A percentile compares a stretch with the other conserved stretches of the same genome.
phyloP scores from a whole-genome alignment of 2,113 vertebrate species.

The Tragelaphus scriptus region DNA sequence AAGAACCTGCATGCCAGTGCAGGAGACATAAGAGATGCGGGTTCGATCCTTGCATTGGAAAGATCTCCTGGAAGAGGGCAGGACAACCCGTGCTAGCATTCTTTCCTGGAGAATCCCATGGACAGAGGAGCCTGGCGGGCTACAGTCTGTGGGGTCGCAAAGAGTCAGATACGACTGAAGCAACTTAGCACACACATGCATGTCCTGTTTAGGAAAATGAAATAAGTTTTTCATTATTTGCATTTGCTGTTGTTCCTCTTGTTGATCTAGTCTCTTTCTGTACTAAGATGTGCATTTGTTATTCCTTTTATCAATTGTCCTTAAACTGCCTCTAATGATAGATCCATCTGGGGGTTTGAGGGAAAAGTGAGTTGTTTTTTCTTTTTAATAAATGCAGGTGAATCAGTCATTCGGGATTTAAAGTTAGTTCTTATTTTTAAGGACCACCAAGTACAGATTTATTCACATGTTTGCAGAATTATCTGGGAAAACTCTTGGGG shows the following conservation, averaged over 20 bases:
- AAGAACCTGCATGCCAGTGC: neutral
- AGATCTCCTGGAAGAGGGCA: neutral
- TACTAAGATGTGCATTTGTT: neutral
- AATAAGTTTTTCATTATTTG: conserved; percentile 11
- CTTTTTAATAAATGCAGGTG: neutral
- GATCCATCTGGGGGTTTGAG: neutral
- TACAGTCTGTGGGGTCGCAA: neutral
- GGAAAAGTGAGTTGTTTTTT: neutral
- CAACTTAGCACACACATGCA: neutral
- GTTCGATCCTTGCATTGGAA: neutral
- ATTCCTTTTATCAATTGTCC: neutral
- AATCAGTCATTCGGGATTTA: neutral
- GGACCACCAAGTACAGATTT: neutral
- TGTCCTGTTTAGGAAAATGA: neutral
- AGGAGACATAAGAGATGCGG: neutral
- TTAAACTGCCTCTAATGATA: neutral
- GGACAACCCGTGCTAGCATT: neutral
- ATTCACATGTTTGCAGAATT: neutral
- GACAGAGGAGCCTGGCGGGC: neutral
- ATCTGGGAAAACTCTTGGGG: neutral
- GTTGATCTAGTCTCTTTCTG: conserved; percentile 49
- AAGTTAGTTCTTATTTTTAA: conserved; percentile 3
- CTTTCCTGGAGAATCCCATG: neutral
- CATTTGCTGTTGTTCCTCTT: neutral
- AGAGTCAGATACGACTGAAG: neutral